Evolutionary conservation across 1,140 invertebrate species (phyloP), one percentile per base, ranked within the genome.

Genomic region (Dendroctonus valens): DNA sequence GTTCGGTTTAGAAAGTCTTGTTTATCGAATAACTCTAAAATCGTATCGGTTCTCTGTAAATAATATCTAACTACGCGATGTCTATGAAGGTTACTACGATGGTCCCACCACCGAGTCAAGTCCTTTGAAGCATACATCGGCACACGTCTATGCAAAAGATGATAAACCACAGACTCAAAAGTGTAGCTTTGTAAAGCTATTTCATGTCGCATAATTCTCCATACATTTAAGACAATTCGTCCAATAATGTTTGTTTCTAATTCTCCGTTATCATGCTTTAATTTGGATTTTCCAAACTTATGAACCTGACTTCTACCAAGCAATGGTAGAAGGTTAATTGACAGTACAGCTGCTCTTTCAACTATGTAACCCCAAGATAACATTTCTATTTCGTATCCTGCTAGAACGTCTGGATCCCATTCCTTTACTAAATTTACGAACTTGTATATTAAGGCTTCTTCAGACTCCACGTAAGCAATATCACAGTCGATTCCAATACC

Each of bases 311-410:
- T 85, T 72, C 94, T 83, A 5, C 93, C 95, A 41, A 97, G 81
- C 69, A 85, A 78, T 2, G 83, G 77, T 1, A 83, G 79, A 44
- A 98, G 82, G 77, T 93, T 88, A 2, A 92, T 75, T 15, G 87
- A 86, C n/a, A 98, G 80, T 41, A 82, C 68, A 53, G 84, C 82
- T 0, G 91, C 89, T 76, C 97, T 81, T 71, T 97, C 89, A 44
- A 97, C 83, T 0, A 99, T 71, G 74, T 95, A 99, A 8, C 96
- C 97, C 96, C 96, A 99, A 0, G 97, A 99, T 26, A 88, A 80
- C 82, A 89, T 89, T 81, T 97, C 91, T 57, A 96, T 87, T 85
- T 99, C 96, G 85, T 95, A 99, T 26, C 97, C 97, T 59, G 94
- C 85, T 69, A 99, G 83, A 68, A 99, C 94, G 76, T 99, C 97